Conservation (phyloP, 2,888 invertebrate species). For the Coelogynopora nodosa region DNA sequence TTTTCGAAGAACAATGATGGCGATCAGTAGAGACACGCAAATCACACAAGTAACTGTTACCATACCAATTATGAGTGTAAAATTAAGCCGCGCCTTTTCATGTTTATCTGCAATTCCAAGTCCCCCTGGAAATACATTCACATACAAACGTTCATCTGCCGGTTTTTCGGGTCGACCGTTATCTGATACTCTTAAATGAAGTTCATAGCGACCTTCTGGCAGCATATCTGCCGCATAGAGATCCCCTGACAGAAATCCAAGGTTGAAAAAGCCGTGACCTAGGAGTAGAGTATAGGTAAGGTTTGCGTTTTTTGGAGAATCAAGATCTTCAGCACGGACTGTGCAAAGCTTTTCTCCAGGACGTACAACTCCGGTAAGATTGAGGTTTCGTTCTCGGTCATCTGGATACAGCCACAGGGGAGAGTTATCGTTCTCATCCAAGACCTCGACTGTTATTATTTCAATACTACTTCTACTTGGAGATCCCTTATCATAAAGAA, state of each 20-base stretch:
- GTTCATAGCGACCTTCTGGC: neutral
- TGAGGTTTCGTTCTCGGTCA: neutral
- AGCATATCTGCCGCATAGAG: neutral
- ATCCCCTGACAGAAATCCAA: neutral
- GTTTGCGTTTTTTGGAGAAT: conserved; percentile 13
- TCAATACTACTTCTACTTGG: conserved; percentile 33
- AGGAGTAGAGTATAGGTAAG: conserved; percentile 9
- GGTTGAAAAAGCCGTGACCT: neutral
- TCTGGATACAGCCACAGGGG: conserved; percentile 38
- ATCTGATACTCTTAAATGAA: conserved; percentile 15
- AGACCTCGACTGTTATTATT: conserved; percentile 29
- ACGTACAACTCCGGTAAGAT: conserved; percentile 8
- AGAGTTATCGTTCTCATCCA: conserved; percentile 42
- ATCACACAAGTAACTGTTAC: neutral
- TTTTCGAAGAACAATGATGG: neutral
- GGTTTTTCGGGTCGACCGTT: neutral
- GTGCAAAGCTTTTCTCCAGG: neutral
- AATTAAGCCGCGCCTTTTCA: neutral
- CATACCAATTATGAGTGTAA: conserved; percentile 26
- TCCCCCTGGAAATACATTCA: neutral
- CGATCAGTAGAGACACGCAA: conserved; percentile 13
- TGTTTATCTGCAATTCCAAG: neutral
- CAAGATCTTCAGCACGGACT: neutral
- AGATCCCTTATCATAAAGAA: conserved; percentile 21
- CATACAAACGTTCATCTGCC: neutral